These are phyloP conservation scores for Plumapathes pennacea DNA, from an alignment of 92 coral and sea anemone species.

Conservation along the genomic window DNA sequence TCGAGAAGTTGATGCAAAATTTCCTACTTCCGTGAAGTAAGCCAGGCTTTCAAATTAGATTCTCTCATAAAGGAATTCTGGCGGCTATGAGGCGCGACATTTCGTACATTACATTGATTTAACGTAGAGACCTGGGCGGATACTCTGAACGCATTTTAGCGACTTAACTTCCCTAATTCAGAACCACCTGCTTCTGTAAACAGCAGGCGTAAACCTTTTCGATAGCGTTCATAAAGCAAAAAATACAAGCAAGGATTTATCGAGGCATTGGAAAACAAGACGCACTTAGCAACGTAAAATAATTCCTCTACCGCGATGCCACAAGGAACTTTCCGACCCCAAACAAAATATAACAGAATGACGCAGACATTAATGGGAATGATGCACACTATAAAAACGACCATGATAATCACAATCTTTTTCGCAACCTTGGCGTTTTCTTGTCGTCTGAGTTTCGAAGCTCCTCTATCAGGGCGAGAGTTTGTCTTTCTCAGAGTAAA, in stretches of 20 bases:
- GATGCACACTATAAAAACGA: slow-evolving; percentile 2
- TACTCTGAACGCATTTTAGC: too few species aligned
- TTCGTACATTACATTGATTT: too few species aligned
- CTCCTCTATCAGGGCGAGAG: background rate
- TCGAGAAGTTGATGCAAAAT: too few species aligned
- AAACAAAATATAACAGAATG: background rate
- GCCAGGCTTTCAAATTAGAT: too few species aligned
- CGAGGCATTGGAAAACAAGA: slow-evolving; percentile 1
- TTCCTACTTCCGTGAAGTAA: too few species aligned
- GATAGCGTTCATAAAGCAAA: background rate
- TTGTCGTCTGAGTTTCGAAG: background rate
- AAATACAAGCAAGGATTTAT: slow-evolving; percentile 5
- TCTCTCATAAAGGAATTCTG: too few species aligned
- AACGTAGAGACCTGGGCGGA: too few species aligned
- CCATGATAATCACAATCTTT: background rate
- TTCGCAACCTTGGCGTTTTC: slow-evolving; percentile 7
- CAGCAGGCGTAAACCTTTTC: too few species aligned
- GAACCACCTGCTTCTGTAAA: too few species aligned
- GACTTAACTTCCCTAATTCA: too few species aligned
- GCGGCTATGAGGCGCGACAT: too few species aligned
- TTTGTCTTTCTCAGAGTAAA: background rate
- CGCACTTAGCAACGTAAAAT: background rate
- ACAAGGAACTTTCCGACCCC: slow-evolving; percentile 2
- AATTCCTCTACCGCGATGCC: slow-evolving; percentile 7
- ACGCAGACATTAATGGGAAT: background rate